phyloP scores from a whole-genome alignment of 1,140 invertebrate genomes.

The Pogonus chalceus region DNA sequence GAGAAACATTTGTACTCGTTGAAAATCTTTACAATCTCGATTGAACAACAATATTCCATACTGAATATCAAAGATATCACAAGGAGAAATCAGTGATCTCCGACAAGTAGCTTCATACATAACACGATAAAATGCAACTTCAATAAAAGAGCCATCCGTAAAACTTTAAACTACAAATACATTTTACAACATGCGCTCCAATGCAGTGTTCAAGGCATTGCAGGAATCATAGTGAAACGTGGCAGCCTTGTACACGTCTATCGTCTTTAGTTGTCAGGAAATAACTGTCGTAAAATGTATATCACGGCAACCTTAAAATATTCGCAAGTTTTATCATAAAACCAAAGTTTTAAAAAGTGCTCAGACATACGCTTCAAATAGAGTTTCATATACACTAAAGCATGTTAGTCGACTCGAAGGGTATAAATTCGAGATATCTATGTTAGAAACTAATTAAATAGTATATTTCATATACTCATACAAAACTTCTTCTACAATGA shows the following conservation, averaged over 20 bases:
- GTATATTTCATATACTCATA: no score
- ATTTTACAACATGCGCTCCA: neutral
- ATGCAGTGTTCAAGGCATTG: neutral
- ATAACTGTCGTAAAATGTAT: conserved; percentile 3
- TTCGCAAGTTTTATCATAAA: neutral
- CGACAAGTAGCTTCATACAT: neutral
- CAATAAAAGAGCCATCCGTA: neutral
- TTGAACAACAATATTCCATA: no score
- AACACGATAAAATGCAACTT: conserved; percentile 4
- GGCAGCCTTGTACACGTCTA: neutral
- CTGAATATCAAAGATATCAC: no score
- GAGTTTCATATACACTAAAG: no score
- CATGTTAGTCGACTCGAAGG: no score
- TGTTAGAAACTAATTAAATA: no score
- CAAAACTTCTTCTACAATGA: no score
- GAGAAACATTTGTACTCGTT: no score
- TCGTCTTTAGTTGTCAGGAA: neutral
- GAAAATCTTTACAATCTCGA: no score
- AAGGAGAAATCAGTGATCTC: neutral
- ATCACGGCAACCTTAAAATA: neutral
- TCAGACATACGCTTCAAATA: no score
- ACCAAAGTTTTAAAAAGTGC: neutral
- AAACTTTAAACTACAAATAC: conserved; percentile 4
- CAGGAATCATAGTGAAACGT: neutral
- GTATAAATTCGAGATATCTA: no score